phyloP scores from a whole-genome alignment of 1,140 invertebrate species.

The Nephotettix cincticeps region DNA sequence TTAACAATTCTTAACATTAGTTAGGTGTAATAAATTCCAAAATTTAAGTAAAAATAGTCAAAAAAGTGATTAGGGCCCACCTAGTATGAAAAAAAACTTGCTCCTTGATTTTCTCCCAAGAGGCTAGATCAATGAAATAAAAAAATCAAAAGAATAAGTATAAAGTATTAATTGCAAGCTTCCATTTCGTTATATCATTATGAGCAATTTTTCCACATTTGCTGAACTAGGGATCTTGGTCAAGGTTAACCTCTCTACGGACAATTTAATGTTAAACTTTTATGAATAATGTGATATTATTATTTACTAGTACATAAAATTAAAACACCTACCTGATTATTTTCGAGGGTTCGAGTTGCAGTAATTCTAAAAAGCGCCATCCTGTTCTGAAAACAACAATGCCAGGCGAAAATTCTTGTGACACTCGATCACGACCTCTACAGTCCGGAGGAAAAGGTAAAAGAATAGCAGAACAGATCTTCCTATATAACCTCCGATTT shows the following conservation, averaged over 20 bases:
- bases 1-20: no score
- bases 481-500: background rate
- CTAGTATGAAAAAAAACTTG: no score
- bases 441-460: background rate
- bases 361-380: slow-evolving; percentile 23
- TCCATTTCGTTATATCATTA: no score
- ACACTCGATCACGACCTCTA: background rate
- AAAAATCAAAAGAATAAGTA: no score
- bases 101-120: no score
- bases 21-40: no score
- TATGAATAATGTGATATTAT: background rate
- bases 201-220: no score
- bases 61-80: no score
- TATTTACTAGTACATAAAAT: background rate
- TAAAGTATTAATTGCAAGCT: no score
- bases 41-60: no score
- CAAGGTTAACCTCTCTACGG: background rate
- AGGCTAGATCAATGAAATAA: no score
- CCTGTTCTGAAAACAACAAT: slow-evolving; percentile 1
- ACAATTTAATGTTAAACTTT: background rate
- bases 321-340: slow-evolving; percentile 18
- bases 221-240: background rate
- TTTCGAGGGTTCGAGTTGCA: slow-evolving; percentile 9
- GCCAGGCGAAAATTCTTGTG: background rate
- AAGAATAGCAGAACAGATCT: background rate